Evolutionary conservation across 1,140 invertebrate species (phyloP).

Genomic region (Pentalonia nigronervosa): DNA sequence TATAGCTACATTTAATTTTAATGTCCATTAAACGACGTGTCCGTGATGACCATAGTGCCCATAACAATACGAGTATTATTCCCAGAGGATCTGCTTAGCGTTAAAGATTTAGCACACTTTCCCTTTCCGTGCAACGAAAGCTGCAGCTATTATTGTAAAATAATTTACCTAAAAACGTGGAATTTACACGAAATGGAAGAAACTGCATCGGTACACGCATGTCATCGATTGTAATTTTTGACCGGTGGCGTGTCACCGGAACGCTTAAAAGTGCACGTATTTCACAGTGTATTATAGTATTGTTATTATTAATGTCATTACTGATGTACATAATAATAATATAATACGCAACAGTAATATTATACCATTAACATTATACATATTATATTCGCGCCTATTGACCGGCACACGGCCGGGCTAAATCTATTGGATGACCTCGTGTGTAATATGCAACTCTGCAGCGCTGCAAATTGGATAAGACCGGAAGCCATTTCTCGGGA

Average conservation of each 20-base stretch:
- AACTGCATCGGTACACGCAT: background rate
- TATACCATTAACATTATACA: background rate
- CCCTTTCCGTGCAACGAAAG: background rate
- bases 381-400: background rate
- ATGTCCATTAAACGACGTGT: background rate
- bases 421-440: background rate
- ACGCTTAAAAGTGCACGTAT: background rate
- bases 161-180: no score
- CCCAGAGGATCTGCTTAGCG: background rate
- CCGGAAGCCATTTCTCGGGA: constrained; percentile 16
- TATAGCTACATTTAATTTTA: background rate
- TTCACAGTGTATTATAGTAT: background rate
- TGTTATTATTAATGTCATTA: background rate
- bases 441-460: background rate
- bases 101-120: background rate
- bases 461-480: constrained; percentile 20
- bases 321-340: background rate
- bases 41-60: background rate
- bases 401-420: background rate
- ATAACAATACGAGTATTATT: background rate
- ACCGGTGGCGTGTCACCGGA: background rate
- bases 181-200: background rate
- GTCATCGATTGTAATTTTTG: background rate
- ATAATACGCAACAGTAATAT: background rate
- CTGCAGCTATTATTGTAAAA: background rate